Evolutionary conservation across 2,888 invertebrate species (phyloP).

Genomic region (Euphydryas editha): DNA sequence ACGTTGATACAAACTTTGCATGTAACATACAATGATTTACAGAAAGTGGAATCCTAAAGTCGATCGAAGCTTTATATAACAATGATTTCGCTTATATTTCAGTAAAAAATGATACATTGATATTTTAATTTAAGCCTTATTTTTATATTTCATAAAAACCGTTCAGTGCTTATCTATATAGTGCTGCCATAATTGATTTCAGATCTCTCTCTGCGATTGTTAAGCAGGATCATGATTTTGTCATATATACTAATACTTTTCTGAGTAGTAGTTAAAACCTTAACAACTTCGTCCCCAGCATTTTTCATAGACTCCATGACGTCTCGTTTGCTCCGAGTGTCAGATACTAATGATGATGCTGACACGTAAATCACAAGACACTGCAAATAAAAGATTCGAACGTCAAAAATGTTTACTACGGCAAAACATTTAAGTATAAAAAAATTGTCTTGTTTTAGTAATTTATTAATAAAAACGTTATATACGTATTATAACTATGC

Average conservation of each 20-base stretch:
- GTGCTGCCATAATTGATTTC: slow-evolving; percentile 8
- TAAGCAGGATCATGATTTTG: slow-evolving; percentile 67
- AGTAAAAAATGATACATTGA: too few relatives aligned
- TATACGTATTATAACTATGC: too few relatives aligned
- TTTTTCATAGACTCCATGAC: slow-evolving; percentile 72
- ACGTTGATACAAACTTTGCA: too few relatives aligned
- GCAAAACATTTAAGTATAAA: background rate
- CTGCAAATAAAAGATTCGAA: slow-evolving; percentile 5
- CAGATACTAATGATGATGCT: slow-evolving; percentile 53
- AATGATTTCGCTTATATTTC: too few relatives aligned
- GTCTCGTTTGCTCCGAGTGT: slow-evolving; percentile 59
- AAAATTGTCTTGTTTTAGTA: too few relatives aligned
- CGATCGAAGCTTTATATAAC: too few relatives aligned
- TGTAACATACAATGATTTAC: too few relatives aligned
- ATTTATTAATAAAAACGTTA: too few relatives aligned
- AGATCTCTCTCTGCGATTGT: slow-evolving; percentile 55
- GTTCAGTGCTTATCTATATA: slow-evolving; percentile 4
- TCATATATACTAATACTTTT: slow-evolving; percentile 64
- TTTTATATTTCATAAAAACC: too few relatives aligned
- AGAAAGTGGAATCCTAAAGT: too few relatives aligned
- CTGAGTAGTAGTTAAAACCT: slow-evolving; percentile 67
- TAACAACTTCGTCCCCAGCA: slow-evolving; percentile 69
- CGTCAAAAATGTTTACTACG: background rate
- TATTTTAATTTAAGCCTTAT: too few relatives aligned
- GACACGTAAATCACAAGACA: slow-evolving; percentile 39